Evolutionary conservation across 2,113 vertebrate genomes (phyloP), one percentile per base, ranked within the genome.

Genomic region (Daubentonia madagascariensis): DNA sequence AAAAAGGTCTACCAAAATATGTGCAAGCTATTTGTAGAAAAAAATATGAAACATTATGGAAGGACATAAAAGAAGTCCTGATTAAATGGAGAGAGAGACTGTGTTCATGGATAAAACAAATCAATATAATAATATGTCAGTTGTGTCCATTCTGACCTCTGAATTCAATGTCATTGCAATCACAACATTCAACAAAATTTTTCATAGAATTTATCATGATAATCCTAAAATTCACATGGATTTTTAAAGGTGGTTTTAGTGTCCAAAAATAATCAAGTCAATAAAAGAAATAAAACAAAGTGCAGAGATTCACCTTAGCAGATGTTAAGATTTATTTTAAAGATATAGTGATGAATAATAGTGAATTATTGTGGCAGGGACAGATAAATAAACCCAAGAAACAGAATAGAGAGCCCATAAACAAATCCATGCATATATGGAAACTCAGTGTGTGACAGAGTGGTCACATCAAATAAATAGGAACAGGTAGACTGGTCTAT

Each of bases 271-370:
- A 81, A 78, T 89, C 17, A 94, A 22, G 2, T 28, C 18, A 72
- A 70, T 54, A 48, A 89, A 89, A 85, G 28, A 85, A 88, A 79
- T 59, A 85, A 88, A 76, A 76, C 16, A 76, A 81, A 63, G 1
- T 80, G 0, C 63, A 88, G 8, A 78, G 52, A 72, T 14, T 81
- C 30, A 45, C 30, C 12, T 5, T 59, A 70, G 35, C n/a, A 89
- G 35, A 80, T 94, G 25, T 54, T 61, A 73, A 90, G 32, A 85
- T 93, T 89, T 78, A 57, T 89, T 95, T 65, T 68, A 91, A 94
- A 84, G 18, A 37, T 25, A n/a, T 57, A 59, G n/a, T 45, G 68
- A 67, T 89, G 79, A 80, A 54, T 52, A 63, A 52, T 50, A 25
- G 28, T 52, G 23, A 85, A 61, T 91, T 87, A 70, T 83, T 67